Base-by-base conservation (phyloP, 1,140 invertebrate species). In the Drosophila ercepeae region DNA sequence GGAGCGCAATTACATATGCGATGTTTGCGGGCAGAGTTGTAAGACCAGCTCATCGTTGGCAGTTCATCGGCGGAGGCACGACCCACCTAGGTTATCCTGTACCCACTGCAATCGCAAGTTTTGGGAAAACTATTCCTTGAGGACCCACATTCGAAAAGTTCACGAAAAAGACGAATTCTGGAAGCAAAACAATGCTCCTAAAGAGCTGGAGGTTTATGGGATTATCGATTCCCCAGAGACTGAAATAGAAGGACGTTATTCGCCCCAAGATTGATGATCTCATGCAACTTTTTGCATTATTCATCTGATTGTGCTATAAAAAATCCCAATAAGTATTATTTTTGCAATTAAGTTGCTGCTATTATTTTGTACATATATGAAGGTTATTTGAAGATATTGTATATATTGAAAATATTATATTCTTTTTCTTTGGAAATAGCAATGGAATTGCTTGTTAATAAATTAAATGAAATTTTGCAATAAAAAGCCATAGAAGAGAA, bases 61-160 rank as follows among this genome's bases (percentile, higher is more conserved):
- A 5, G 67, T 75, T 0, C 75, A 78, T 16, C 59, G 72, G 1
- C 72, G 75, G 1, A 78, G 39, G 0, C 75, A 78, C 45, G 51
- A 41, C 0, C 9, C 7, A 9, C 51, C 46, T 0, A 48, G 13
- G 25, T 14, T 61, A 6, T 8, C 14, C 1, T 78, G 75, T 25
- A 42, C 49, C 4, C 45, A 71, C 18, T 78, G 75, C 27, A 41
- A 25, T 1, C 69, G 50, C 6, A 25, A 42, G 13, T 77, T 55
- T 13, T 49, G 50, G 18, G 71, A 75, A n/a, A 75, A 64, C 5
- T 60, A 60, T 36, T 8, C 32, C 2, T 42, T 75, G 1, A 78
- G 65, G 5, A 46, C 27, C 4, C 75, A 78, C 18, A 42, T 75
- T 16, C 21, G 27, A 1, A 75, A 55, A 11, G 18, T 21, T 6